A percentile compares a stretch with the other conserved stretches of the same genome.
phyloP scores from a whole-genome alignment of 2,888 invertebrate genomes.

The Ichneumon xanthorius region DNA sequence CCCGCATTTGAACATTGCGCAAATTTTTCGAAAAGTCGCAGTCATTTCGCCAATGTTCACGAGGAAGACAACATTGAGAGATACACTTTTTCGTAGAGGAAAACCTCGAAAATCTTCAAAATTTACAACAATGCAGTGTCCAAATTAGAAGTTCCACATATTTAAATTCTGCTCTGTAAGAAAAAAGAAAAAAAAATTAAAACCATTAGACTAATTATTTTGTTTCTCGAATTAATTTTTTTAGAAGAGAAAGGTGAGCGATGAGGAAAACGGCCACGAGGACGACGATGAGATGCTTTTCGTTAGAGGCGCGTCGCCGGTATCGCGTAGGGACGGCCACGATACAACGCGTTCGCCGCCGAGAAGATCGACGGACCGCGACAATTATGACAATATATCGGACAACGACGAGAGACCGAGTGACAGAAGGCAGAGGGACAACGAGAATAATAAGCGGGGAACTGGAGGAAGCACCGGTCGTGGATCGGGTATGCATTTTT shows the following conservation, averaged over 20 bases:
- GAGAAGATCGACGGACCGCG: constrained; percentile 84
- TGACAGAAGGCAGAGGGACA: constrained; percentile 80
- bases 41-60: no score
- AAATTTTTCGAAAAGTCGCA: no score
- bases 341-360: constrained; percentile 72
- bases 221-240: constrained; percentile 63
- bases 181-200: background rate
- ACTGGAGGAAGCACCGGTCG: constrained; percentile 68
- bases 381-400: constrained; percentile 87
- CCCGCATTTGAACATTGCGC: no score
- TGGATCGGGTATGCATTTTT: constrained; percentile 64
- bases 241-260: constrained; percentile 86
- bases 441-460: constrained; percentile 85
- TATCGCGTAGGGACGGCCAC: constrained; percentile 77
- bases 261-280: constrained; percentile 85
- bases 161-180: background rate
- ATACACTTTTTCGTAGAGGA: no score
- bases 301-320: constrained; percentile 91
- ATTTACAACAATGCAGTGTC: no score
- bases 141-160: no score
- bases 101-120: no score
- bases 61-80: no score
- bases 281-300: constrained; percentile 93
- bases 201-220: background rate
- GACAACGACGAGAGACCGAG: constrained; percentile 84